Conservation (phyloP, 53 echinoderm and acorn worm species). For the Patiria pectinifera region DNA sequence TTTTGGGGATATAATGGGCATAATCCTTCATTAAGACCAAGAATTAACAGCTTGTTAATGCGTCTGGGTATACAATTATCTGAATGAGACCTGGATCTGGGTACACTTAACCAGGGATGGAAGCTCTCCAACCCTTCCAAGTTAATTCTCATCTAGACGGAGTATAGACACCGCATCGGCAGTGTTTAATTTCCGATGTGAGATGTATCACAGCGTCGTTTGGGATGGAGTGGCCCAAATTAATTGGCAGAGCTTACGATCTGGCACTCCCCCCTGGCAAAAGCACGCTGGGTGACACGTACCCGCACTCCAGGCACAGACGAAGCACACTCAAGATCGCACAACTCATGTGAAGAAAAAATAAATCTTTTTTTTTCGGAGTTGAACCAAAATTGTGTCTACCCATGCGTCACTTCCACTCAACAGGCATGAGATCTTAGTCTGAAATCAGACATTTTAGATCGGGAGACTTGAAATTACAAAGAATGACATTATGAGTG, state of each 20-base stretch:
- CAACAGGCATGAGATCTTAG: no score
- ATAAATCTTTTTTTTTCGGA: neutral
- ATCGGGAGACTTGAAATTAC: no score
- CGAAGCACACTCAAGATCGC: neutral
- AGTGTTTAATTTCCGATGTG: constrained; percentile 64
- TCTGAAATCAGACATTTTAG: no score
- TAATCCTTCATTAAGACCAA: neutral
- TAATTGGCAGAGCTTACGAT: constrained; percentile 24
- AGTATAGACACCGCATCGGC: constrained; percentile 4
- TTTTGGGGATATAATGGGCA: neutral
- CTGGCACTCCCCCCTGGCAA: neutral
- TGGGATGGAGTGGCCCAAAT: constrained; percentile 6
- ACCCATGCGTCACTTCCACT: no score
- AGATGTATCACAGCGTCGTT: constrained; percentile 30
- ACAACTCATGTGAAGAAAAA: neutral
- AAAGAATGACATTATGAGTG: no score
- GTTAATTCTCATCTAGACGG: constrained; percentile 14
- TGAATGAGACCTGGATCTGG: neutral
- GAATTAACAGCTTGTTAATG: constrained; percentile 29
- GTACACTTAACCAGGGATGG: neutral
- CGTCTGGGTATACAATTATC: neutral
- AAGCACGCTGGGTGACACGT: constrained; percentile 3
- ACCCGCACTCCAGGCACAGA: constrained; percentile 15
- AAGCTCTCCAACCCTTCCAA: neutral
- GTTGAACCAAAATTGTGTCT: neutral